These are phyloP conservation scores for Notolepis coatsorum DNA, from an alignment of 2,797 vertebrate species.

Conservation along the genomic window DNA sequence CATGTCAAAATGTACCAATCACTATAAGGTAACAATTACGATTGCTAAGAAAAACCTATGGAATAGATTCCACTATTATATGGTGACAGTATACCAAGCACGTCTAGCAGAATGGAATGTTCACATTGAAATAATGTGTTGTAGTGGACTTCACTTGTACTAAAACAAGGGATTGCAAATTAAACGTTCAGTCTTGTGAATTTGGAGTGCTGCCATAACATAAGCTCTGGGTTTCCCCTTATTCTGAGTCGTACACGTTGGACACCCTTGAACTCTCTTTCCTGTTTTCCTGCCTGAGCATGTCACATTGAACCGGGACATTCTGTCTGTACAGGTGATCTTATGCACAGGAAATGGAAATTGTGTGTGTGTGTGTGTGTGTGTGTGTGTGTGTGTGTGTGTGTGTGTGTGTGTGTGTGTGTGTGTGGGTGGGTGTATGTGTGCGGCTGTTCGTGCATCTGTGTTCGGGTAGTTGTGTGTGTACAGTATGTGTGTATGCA, in stretches of 20 bases:
- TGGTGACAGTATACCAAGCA: background rate
- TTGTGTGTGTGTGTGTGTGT: slow-evolving; percentile 59
- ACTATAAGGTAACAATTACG: slow-evolving; percentile 44
- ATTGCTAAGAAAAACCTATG: slow-evolving; percentile 35
- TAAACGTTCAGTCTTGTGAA: slow-evolving; percentile 60
- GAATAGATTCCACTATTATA: background rate
- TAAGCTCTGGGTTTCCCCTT: slow-evolving; percentile 73
- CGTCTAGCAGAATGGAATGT: background rate
- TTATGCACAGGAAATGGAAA: slow-evolving; percentile 80
- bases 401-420: slow-evolving; percentile 7
- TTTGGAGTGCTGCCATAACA: slow-evolving; percentile 64
- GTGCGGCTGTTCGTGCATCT: slow-evolving; percentile 10
- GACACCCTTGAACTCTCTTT: slow-evolving; percentile 81
- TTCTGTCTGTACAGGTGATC: slow-evolving; percentile 80
- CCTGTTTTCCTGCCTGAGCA: slow-evolving; percentile 81
- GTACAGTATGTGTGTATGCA: slow-evolving; percentile 7
- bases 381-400: slow-evolving; percentile 11
- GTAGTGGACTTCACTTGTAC: slow-evolving; percentile 20
- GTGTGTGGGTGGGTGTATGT: background rate
- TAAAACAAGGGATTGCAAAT: slow-evolving; percentile 57
- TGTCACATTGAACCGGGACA: slow-evolving; percentile 67
- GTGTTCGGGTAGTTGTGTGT: slow-evolving; percentile 5
- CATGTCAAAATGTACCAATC: slow-evolving; percentile 53
- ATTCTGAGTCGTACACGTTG: slow-evolving; percentile 69
- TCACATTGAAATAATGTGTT: background rate